phyloP scores from a whole-genome alignment of 2,797 vertebrate genomes.

The Neosalanx taihuensis region DNA sequence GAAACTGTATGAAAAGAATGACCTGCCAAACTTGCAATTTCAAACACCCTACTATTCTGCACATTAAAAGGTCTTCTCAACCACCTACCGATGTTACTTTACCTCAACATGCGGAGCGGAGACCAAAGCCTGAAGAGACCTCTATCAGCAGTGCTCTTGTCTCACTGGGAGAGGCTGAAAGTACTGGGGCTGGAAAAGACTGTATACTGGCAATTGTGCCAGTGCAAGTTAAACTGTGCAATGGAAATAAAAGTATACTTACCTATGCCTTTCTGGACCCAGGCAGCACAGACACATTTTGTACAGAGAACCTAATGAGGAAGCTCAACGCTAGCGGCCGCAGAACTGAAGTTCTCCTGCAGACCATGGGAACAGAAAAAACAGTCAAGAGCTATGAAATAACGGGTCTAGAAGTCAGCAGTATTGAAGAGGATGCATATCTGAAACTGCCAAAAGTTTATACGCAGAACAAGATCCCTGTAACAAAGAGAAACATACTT shows the following conservation, averaged over 20 bases:
- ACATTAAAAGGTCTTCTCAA: neutral
- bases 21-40: no score
- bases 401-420: conserved; percentile 2
- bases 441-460: neutral
- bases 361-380: neutral
- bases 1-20: no score
- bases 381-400: neutral
- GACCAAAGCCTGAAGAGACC: no score
- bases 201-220: neutral
- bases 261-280: no score
- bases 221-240: neutral
- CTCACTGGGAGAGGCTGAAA: no score
- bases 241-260: no score
- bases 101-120: neutral
- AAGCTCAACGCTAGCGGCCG: neutral
- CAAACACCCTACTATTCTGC: neutral
- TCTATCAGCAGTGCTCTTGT: no score
- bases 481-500: no score
- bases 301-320: no score
- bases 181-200: neutral
- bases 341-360: neutral
- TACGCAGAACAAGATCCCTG: no score
- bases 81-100: neutral
- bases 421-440: neutral
- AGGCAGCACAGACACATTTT: neutral